Base-by-base conservation (phyloP, 2,888 invertebrate species). In the Volucella zonaria region DNA sequence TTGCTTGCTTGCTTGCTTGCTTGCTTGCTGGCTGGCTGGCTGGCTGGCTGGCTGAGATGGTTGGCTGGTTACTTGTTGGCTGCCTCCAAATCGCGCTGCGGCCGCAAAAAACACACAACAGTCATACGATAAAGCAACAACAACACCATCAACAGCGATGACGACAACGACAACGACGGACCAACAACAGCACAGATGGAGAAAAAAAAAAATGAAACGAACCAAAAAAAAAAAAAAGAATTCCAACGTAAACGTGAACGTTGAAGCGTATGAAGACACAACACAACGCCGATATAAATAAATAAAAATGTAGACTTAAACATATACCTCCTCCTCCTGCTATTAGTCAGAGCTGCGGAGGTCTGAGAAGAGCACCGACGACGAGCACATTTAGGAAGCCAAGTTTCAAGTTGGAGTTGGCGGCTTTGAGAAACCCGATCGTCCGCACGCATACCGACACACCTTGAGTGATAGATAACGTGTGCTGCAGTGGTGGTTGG, bases 261-360 rank as follows among this genome's bases (percentile, higher is more conserved):
- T 58, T 31, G 68, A 75, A 83, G 59, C 68, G 68, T 85, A 85
- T 81, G 81, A 81, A 85, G 85, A 81, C 81, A 81, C 85, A 77
- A 81, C 85, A 81, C 85, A 77, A 81, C 85, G 77, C 85, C 68
- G 85, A 85, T 85, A 85, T 85, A 81, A 85, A 85, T 85, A 81
- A 85, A 85, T 81, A 85, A 80, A 80, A 81, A 81, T 76, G 85
- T 85, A 77, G 73, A 68, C 71, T 77, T 83, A 81, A 68, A 81
- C 76, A 85, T 81, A 85, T 81, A 85, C 77, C 83, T 79, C 78
- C 85, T 85, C 81, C 85, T 85, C 81, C 62, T 77, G 81, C 81
- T 81, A 81, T 85, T 85, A 85, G 85, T 85, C 85, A 81, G 31
- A 31, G 80, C 51, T 64, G 61, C 59, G 64, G 79, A 75, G 74